Base-by-base conservation (phyloP, 1,140 invertebrate genomes). In the Zophobas morio region DNA sequence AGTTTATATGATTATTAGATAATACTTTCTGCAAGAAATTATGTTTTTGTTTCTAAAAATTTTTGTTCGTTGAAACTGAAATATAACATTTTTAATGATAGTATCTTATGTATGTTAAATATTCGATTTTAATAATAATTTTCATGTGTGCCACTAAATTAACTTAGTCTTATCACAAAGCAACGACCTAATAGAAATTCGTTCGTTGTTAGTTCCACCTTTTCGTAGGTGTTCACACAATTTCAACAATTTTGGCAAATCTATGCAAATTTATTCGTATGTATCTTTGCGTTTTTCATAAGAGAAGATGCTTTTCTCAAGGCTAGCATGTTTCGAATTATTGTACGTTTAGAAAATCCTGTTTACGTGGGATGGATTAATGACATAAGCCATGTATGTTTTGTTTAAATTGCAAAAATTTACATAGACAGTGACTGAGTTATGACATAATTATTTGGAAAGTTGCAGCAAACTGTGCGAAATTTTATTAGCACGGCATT, bases 301-400 rank as follows among this genome's bases (percentile, higher is more conserved):
- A 66, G n/a, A 37, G 60, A 66, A 66, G 60, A 66, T 33, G 60
- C 60, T 66, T 60, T 46, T 20, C 60, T 66, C 60, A 66, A 66
- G 60, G 60, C 33, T 66, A 66, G 37, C 35, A 6, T 39, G 35
- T 32, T 66, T 42, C 6, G 37, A 66, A 66, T 40, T 66, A 20
- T 8, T 46, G 56, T 36, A 60, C 60, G 42, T 33, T 6, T 20
- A 51, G 49, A 40, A 66, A 66, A 66, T 66, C 39, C 60, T 66
- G 39, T 40, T 1, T 20, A 42, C 60, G 60, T 66, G 33, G 60
- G 39, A 42, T 36, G 37, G 49, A 51, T 51, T 2, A 42, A 20
- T 66, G 60, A 66, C 60, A 66, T 66, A 66, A 66, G 60, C 39
- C 8, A 1, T 33, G 40, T 66, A 39, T 66, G n/a, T 66, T 32